phyloP scores from a whole-genome alignment of 2,888 invertebrate species.

The Ichneumon xanthorius region DNA sequence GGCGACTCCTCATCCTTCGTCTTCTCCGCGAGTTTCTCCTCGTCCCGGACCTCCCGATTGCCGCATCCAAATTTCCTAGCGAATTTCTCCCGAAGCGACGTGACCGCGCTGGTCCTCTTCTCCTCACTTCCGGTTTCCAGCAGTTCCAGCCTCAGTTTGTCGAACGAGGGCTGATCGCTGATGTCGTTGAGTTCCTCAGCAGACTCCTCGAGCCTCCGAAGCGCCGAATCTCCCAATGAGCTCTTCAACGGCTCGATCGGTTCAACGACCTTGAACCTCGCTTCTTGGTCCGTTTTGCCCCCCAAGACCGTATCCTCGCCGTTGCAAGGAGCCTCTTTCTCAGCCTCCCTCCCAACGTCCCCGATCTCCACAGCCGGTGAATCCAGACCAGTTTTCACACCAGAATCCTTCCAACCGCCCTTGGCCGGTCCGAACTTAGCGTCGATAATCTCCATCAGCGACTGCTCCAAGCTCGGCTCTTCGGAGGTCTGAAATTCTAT shows the following conservation, averaged over 20 bases:
- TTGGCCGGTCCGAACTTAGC: constrained; percentile 80
- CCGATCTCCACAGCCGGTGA: constrained; percentile 1
- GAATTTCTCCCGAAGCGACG: constrained; percentile 75
- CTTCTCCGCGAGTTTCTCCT: constrained; percentile 5
- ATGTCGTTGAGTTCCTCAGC: constrained; percentile 64
- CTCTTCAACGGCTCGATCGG: neutral
- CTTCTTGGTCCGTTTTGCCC: constrained; percentile 2
- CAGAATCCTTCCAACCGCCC: constrained; percentile 74
- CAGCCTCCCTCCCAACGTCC: neutral
- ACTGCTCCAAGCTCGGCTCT: constrained; percentile 82
- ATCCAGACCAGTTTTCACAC: constrained; percentile 25
- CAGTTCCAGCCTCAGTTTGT: constrained; percentile 77
- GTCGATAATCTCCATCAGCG: constrained; percentile 82
- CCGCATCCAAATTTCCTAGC: constrained; percentile 55
- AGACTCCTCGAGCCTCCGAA: neutral
- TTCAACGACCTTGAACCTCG: neutral
- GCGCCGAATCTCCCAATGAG: neutral
- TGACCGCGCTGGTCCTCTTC: constrained; percentile 75
- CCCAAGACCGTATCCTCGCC: neutral
- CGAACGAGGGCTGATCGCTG: constrained; percentile 73
- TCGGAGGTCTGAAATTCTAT: constrained; percentile 81
- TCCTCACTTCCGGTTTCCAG: constrained; percentile 31
- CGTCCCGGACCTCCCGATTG: constrained; percentile 8
- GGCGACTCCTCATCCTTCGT: constrained; percentile 23
- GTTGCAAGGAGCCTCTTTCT: neutral